phyloP scores from a whole-genome alignment of 2,888 invertebrate genomes.

The Autographa pulchrina region DNA sequence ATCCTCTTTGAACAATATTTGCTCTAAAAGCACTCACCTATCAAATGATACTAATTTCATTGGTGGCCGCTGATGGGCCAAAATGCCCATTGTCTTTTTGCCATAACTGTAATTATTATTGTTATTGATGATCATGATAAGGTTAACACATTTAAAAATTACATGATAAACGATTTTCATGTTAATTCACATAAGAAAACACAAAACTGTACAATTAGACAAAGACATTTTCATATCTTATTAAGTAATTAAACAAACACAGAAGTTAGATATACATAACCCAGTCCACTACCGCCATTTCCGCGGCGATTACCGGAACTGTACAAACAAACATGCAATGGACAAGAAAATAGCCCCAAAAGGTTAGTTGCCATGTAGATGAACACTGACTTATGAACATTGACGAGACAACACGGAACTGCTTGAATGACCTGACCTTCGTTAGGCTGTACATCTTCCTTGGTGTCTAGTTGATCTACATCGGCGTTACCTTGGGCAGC shows the following conservation, averaged over 20 bases:
- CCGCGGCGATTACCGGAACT: constrained; percentile 2
- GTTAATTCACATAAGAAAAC: not conserved
- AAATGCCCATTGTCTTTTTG: too few relatives aligned
- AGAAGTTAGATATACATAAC: not conserved
- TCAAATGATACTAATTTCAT: too few relatives aligned
- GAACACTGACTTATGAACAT: constrained; percentile 72
- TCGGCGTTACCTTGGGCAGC: constrained; percentile 80
- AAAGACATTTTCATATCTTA: not conserved
- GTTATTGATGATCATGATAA: not conserved
- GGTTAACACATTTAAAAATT: not conserved
- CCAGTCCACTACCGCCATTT: constrained; percentile 21
- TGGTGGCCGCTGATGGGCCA: too few relatives aligned
- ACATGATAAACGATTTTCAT: not conserved
- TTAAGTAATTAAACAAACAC: not conserved
- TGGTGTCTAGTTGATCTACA: constrained; percentile 80
- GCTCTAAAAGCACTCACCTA: too few relatives aligned
- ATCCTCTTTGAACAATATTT: too few relatives aligned
- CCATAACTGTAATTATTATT: too few relatives aligned
- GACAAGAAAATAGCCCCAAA: constrained; percentile 60
- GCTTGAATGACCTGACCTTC: constrained; percentile 73
- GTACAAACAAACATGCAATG: constrained; percentile 30
- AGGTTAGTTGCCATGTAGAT: constrained; percentile 85
- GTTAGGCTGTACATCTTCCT: constrained; percentile 60
- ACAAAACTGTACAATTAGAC: not conserved
- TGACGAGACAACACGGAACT: constrained; percentile 44